Percentiles rank a stretch among this genome's conserved stretches.
These are phyloP conservation scores for Aromia moschata DNA, from an alignment of 2,888 invertebrate species.

Conservation along the genomic window DNA sequence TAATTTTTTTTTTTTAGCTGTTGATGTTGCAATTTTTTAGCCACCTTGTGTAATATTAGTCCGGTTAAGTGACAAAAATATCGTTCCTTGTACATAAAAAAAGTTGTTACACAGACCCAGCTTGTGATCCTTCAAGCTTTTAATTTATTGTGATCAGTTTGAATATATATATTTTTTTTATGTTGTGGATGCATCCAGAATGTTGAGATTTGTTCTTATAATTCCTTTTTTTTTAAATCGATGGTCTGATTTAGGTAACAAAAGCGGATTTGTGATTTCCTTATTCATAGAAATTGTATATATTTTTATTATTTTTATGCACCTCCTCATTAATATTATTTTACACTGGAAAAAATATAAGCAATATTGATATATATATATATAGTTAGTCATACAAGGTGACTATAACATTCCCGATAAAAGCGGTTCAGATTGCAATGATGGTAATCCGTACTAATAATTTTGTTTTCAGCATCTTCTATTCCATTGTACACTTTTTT, in stretches of 20 bases:
- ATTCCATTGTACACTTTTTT: too few relatives aligned
- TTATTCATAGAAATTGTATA: slow-evolving; percentile 37
- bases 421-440: background rate
- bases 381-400: slow-evolving; percentile 13
- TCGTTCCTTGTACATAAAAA: slow-evolving; percentile 14
- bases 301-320: slow-evolving; percentile 25
- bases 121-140: background rate
- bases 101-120: slow-evolving; percentile 9
- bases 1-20: too few relatives aligned
- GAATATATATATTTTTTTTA: background rate
- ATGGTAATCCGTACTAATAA: background rate
- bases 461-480: too few relatives aligned
- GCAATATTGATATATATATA: slow-evolving; percentile 15
- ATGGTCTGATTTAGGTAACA: slow-evolving; percentile 23
- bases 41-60: background rate
- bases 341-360: slow-evolving; percentile 11
- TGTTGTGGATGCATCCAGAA: background rate
- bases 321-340: slow-evolving; percentile 16
- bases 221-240: background rate
- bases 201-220: slow-evolving; percentile 3
- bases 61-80: slow-evolving; percentile 1
- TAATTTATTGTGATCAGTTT: slow-evolving; percentile 13
- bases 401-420: slow-evolving; percentile 10
- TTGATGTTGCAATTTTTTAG: too few relatives aligned
- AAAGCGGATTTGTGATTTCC: slow-evolving; percentile 43